phyloP scores from a whole-genome alignment of 1,140 invertebrate species.

The Lysiphlebus fabarum region DNA sequence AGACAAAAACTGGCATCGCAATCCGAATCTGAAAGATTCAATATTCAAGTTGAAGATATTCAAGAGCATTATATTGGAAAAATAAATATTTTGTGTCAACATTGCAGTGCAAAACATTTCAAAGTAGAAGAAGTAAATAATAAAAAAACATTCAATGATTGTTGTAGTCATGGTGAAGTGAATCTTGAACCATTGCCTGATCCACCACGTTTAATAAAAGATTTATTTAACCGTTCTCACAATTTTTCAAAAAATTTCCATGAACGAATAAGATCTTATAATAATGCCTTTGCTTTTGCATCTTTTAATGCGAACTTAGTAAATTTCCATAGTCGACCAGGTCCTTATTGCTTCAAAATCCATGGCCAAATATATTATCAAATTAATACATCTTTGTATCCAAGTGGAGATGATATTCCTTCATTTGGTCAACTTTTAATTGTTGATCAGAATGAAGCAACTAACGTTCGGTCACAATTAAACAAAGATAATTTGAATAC shows the following conservation, averaged over 20 bases:
- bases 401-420: slow-evolving; percentile 9
- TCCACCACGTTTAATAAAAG: not conserved
- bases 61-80: not conserved
- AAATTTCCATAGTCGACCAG: not conserved
- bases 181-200: not conserved
- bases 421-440: slow-evolving; percentile 22
- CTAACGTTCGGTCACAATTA: not conserved
- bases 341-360: slow-evolving; percentile 5
- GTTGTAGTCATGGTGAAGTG: slow-evolving; percentile 1
- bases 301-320: not conserved
- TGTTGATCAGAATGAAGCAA: slow-evolving; percentile 18
- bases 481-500: not conserved
- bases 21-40: not conserved
- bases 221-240: not conserved
- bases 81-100: not conserved
- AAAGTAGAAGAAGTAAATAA: not conserved
- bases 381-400: slow-evolving; percentile 11
- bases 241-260: not conserved
- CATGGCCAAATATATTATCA: slow-evolving; percentile 7
- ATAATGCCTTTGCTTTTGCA: slow-evolving; percentile 1
- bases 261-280: not conserved
- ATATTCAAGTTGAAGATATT: slow-evolving; percentile 1
- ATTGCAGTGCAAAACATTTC: slow-evolving; percentile 3
- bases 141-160: slow-evolving; percentile 1
- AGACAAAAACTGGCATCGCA: not conserved